Percentiles rank a stretch among this genome's conserved stretches.
phyloP scores from a whole-genome alignment of 2,888 invertebrate species.

The Heteromyza rotundicornis region DNA sequence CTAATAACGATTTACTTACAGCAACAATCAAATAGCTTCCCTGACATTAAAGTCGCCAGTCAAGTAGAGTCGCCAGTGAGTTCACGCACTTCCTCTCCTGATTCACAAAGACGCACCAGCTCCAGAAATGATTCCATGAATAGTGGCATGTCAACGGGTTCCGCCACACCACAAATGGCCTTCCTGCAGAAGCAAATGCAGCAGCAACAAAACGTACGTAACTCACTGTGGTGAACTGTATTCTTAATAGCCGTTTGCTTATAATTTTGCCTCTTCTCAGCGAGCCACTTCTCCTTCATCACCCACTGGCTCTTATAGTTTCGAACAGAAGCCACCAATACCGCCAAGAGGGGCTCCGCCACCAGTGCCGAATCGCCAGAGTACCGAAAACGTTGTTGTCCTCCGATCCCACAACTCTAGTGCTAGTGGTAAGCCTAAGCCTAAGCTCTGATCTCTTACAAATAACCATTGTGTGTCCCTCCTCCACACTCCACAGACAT shows the following conservation, averaged over 20 bases:
- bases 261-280: conserved; percentile 31
- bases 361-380: conserved; percentile 64
- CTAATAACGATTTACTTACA: conserved; percentile 25
- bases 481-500: conserved; percentile 39
- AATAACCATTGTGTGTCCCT: background rate
- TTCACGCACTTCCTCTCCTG: conserved; percentile 67
- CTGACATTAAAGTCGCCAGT: conserved; percentile 58
- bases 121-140: conserved; percentile 55
- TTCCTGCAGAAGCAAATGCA: conserved; percentile 65
- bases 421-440: conserved; percentile 49
- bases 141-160: conserved; percentile 53
- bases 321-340: conserved; percentile 66
- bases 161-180: conserved; percentile 65
- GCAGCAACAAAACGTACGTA: conserved; percentile 52
- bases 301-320: conserved; percentile 47
- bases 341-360: conserved; percentile 69
- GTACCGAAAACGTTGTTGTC: conserved; percentile 56
- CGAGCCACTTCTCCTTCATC: conserved; percentile 50
- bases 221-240: too few relatives aligned
- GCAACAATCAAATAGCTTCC: conserved; percentile 62
- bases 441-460: too few relatives aligned
- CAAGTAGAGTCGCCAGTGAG: conserved; percentile 66
- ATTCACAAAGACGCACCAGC: conserved; percentile 61
- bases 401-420: conserved; percentile 53
- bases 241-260: conserved; percentile 24